Evolutionary conservation across 2,888 invertebrate genomes (phyloP), one percentile per base, ranked within the genome.

Genomic region (Nomada ruficornis): DNA sequence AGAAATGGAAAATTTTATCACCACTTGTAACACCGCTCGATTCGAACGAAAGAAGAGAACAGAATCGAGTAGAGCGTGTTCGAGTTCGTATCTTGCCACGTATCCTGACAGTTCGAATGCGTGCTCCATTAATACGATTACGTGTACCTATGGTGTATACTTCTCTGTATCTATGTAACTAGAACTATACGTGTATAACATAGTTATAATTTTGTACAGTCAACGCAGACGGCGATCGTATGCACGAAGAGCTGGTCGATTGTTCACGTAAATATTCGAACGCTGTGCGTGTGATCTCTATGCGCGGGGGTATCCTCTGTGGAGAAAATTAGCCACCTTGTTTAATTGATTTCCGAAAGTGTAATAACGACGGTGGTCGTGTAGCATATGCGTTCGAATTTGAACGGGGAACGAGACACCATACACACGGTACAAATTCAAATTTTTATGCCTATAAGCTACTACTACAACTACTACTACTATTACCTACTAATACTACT

Each of bases 401-500:
- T 42, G 57, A 36, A 65, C 78, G 78, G 85, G 71, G 78, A 83
- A 85, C 85, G 87, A 88, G 81, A 87, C 36, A 7, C 89, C 90
- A 89, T 44, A 91, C 89, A 90, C 85, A 92, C 91, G 93, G 93
- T 93, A 93, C 93, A 93, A 93, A 93, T 90, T 91, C 92, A 91
- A 90, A 93, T 90, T 90, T 36, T 93, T 92, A 93, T 82, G 83
- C 84, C 88, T 88, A 85, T 82, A 70, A 65, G 65, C 73, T 47
- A 73, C 73, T 69, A 65, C 79, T 79, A 75, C 36, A 7, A 36
- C 36, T 36, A 36, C 36, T 36, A 36, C 36, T 36, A 36, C 36
- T 36, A 36, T 36, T 36, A 36, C 36, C 36, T 36, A 36, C 36
- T 7, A 36, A 5, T 36, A 75, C 36, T 36, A 36, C 36, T 36